phyloP scores from a whole-genome alignment of 1,140 invertebrate species.

The Wiebesia pumilae region DNA sequence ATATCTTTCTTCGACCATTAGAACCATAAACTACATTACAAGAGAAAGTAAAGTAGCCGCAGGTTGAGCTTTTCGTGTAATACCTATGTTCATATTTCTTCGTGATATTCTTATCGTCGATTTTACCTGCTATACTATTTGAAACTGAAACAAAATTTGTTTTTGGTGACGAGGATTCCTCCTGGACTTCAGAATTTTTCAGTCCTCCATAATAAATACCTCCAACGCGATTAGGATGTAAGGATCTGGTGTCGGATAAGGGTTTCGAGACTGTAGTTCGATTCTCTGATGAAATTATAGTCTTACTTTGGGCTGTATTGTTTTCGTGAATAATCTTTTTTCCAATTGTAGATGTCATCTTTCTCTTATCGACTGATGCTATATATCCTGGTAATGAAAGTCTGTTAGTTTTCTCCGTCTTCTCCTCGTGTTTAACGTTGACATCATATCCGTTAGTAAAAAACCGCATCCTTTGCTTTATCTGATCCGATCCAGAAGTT shows the following conservation, averaged over 20 bases:
- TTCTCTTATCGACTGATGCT: constrained; percentile 81
- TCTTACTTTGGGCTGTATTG: constrained; percentile 80
- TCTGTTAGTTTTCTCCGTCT: constrained; percentile 73
- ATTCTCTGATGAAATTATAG: constrained; percentile 76
- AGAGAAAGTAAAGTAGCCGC: constrained; percentile 89
- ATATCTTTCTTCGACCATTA: constrained; percentile 85
- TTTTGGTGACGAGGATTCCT: constrained; percentile 52
- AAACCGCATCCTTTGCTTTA: constrained; percentile 23
- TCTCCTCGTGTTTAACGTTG: constrained; percentile 64
- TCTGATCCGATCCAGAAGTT: not conserved
- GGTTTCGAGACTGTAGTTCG: constrained; percentile 49
- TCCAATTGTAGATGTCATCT: constrained; percentile 78
- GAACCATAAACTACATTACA: constrained; percentile 86
- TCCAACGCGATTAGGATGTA: constrained; percentile 56
- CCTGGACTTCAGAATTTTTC: constrained; percentile 32
- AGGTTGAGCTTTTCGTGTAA: constrained; percentile 89
- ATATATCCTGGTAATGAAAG: constrained; percentile 79
- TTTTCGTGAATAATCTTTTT: constrained; percentile 76
- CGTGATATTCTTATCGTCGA: constrained; percentile 76
- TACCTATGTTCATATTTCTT: constrained; percentile 79
- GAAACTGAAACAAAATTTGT: constrained; percentile 79
- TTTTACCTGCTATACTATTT: constrained; percentile 84
- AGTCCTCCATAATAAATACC: constrained; percentile 29
- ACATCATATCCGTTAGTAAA: constrained; percentile 61
- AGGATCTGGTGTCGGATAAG: constrained; percentile 62